Evolutionary conservation across 1,140 invertebrate genomes (phyloP).

Genomic region (Tetramorium alpestre): DNA sequence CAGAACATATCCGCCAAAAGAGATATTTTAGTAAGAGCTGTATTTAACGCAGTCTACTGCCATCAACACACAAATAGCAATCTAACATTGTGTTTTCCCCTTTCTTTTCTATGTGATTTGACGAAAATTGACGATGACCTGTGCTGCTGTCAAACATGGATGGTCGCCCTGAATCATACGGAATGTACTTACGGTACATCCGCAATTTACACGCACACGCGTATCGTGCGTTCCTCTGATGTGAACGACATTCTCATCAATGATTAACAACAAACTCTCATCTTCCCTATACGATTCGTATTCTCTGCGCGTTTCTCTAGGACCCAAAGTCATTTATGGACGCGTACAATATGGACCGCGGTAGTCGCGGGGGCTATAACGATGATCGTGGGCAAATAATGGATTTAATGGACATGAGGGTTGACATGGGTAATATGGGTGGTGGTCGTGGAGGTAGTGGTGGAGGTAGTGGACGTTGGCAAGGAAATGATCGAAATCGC

Average conservation of each 20-base stretch:
- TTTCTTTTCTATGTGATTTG: slow-evolving; percentile 87
- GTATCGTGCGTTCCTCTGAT: slow-evolving; percentile 62
- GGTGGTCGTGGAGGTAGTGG: slow-evolving; percentile 74
- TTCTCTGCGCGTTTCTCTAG: slow-evolving; percentile 66
- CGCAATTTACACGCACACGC: slow-evolving; percentile 60
- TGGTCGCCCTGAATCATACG: slow-evolving; percentile 81
- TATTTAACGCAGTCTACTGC: slow-evolving; percentile 60
- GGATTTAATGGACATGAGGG: slow-evolving; percentile 86
- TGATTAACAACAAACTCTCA: slow-evolving; percentile 59
- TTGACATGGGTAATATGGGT: slow-evolving; percentile 83
- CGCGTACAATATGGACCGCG: slow-evolving; percentile 84
- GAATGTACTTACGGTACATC: slow-evolving; percentile 77
- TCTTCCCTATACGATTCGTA: slow-evolving; percentile 34
- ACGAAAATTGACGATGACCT: slow-evolving; percentile 86
- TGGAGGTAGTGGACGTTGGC: slow-evolving; percentile 78
- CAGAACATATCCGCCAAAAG: slow-evolving; percentile 28
- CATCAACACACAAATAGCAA: slow-evolving; percentile 65
- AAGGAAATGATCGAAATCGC: slow-evolving; percentile 82
- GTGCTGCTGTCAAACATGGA: slow-evolving; percentile 86
- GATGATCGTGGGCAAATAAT: slow-evolving; percentile 85
- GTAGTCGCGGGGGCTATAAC: slow-evolving; percentile 83
- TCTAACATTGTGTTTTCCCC: slow-evolving; percentile 86
- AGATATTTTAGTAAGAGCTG: slow-evolving; percentile 51
- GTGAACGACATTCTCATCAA: slow-evolving; percentile 64
- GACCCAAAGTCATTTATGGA: slow-evolving; percentile 86